Evolutionary conservation across 2,888 invertebrate species (phyloP), one percentile per base, ranked within the genome.

Genomic region (Pterostichus madidus): DNA sequence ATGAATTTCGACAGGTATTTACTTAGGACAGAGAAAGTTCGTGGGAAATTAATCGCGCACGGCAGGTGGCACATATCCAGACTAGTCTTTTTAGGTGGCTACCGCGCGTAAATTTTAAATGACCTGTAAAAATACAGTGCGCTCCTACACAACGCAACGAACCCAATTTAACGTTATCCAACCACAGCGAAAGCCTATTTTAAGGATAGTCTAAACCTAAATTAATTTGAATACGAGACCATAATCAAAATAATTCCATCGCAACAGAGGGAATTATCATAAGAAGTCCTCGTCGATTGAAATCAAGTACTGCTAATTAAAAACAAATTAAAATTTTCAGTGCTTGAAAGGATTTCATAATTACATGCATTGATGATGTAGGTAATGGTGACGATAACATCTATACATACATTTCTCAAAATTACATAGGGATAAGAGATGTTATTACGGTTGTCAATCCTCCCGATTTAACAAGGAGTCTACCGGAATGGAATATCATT

Each of bases 1-100:
- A 80, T 80, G 80, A 80, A 80, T 80, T 80, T 80, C 71, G 71
- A 71, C 80, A 80, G 64, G 35, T 80, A 53, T 80, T 80, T 80
- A 80, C 59, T 80, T 80, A 80, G 80, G 80, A 53, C 39, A 64
- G 68, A 31, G 64, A 79, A 64, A 64, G 64, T 64, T 44, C 68
- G 64, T 80, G 80, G n/a, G 80, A 80, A 80, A 80, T 71, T 68
- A 71, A 80, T 71, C 80, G 68, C 24, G 77, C 4, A 56, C 39
- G 56, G 35, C 77, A 77, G 56, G 56, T 77, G 77, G 49, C n/a
- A 56, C 10, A 56, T 59, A 77, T 77, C 59, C 77, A 32, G 75
- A n/a, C 71, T 52, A 32, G 13, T 52, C 75, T 79, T 64, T 64
- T 64, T 64, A 24, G 17, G 8, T 17, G 46, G 8, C 49, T 79